Evolutionary conservation across 2,797 vertebrate species (phyloP).

Genomic region (Eulemur albifrons): DNA sequence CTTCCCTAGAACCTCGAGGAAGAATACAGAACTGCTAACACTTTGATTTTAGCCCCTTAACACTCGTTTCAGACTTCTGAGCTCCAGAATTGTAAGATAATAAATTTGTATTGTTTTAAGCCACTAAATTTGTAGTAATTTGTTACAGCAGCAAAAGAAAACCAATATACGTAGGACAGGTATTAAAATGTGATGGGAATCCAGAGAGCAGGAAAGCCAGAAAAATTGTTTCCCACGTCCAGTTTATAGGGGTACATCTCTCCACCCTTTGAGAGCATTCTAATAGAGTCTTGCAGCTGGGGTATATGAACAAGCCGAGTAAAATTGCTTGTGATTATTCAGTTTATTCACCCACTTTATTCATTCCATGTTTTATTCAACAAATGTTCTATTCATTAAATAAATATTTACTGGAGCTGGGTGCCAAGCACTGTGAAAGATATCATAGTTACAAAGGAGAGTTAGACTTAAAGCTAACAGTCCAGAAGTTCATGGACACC

Average conservation of each 20-base stretch:
- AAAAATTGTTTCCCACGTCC: background rate
- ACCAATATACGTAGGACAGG: background rate
- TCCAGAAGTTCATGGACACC: background rate
- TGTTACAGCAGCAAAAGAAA: background rate
- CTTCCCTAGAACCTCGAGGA: background rate
- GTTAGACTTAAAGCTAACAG: background rate
- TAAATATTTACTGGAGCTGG: conserved; percentile 49
- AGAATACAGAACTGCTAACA: background rate
- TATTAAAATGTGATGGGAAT: background rate
- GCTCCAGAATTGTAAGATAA: background rate
- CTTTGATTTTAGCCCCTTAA: background rate
- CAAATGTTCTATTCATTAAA: background rate
- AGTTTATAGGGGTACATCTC: background rate
- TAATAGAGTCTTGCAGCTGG: background rate
- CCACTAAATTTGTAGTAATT: background rate
- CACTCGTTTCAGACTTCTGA: background rate
- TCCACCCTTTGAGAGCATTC: background rate
- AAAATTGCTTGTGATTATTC: background rate
- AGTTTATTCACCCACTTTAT: background rate
- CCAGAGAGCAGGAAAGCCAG: background rate
- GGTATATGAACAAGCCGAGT: background rate
- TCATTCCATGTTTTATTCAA: conserved; percentile 27
- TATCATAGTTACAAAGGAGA: background rate
- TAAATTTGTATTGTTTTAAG: background rate
- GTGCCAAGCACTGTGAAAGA: conserved; percentile 7